phyloP scores from a whole-genome alignment of 2,888 invertebrate species.

The Eulithis prunata region DNA sequence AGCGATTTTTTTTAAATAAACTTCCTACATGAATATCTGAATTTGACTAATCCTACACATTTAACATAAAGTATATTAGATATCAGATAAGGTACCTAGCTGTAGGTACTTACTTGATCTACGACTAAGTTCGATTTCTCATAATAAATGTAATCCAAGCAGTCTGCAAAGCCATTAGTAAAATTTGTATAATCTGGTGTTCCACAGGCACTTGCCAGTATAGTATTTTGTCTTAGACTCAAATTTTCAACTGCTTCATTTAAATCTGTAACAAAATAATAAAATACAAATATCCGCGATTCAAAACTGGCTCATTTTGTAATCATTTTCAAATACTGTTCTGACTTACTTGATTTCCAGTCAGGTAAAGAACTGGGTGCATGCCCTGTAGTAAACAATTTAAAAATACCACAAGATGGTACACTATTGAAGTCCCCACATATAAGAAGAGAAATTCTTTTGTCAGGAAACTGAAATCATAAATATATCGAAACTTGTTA shows the following conservation, averaged over 20 bases:
- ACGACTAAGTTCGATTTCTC: constrained; percentile 86
- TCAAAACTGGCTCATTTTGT: too few relatives aligned
- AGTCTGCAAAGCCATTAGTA: constrained; percentile 91
- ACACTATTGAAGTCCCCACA: constrained; percentile 97
- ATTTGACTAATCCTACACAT: too few relatives aligned
- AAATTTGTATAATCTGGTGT: constrained; percentile 93
- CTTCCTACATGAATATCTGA: too few relatives aligned
- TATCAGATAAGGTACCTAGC: neutral
- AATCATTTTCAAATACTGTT: neutral
- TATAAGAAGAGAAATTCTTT: constrained; percentile 87
- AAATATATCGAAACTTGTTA: neutral
- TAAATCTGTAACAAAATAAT: constrained; percentile 80
- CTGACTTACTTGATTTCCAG: constrained; percentile 90
- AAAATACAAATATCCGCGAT: too few relatives aligned
- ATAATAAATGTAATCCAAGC: constrained; percentile 96
- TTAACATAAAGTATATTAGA: neutral
- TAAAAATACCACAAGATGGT: constrained; percentile 92
- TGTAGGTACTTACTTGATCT: constrained; percentile 78
- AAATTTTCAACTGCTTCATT: constrained; percentile 87
- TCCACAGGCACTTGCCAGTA: constrained; percentile 92
- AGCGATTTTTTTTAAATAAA: too few relatives aligned
- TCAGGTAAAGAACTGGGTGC: constrained; percentile 87
- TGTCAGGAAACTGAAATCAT: constrained; percentile 58
- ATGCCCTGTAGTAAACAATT: constrained; percentile 88
- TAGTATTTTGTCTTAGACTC: constrained; percentile 86